Percentiles rank a stretch among this genome's conserved stretches.
Evolutionary conservation across 2,113 vertebrate species (phyloP).

Genomic region (Eulacestoma nigropectus): DNA sequence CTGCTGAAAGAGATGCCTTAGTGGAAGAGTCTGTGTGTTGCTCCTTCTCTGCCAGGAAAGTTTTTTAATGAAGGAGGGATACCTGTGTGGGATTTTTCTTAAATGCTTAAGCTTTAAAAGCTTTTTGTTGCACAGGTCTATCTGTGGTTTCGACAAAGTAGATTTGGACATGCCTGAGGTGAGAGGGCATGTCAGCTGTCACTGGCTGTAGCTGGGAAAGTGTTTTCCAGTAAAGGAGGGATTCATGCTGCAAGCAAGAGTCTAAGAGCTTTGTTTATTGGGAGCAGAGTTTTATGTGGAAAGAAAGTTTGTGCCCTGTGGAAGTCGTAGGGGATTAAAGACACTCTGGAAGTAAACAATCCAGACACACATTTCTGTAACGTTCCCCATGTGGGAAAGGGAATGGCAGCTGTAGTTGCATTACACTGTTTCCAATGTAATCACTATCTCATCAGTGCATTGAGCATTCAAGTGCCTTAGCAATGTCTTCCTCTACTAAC

Average conservation of each 20-base stretch:
- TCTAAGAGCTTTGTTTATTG: not conserved
- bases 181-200: not conserved
- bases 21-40: not conserved
- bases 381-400: not conserved
- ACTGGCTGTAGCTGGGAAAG: not conserved
- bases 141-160: not conserved
- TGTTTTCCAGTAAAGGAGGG: not conserved
- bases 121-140: not conserved
- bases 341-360: conserved; percentile 2
- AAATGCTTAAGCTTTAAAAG: not conserved
- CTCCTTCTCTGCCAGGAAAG: not conserved
- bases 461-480: conserved; percentile 55
- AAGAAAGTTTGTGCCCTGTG: not conserved
- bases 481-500: conserved; percentile 58
- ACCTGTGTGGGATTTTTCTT: not conserved
- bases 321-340: not conserved
- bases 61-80: not conserved
- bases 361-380: not conserved
- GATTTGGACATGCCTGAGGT: not conserved
- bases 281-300: not conserved
- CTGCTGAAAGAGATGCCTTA: not conserved
- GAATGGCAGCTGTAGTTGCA: conserved; percentile 26
- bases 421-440: conserved; percentile 4
- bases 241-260: not conserved
- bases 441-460: conserved; percentile 53